These are phyloP conservation scores for Dendrolimus houi DNA, from an alignment of 2,888 invertebrate species.

Conservation along the genomic window DNA sequence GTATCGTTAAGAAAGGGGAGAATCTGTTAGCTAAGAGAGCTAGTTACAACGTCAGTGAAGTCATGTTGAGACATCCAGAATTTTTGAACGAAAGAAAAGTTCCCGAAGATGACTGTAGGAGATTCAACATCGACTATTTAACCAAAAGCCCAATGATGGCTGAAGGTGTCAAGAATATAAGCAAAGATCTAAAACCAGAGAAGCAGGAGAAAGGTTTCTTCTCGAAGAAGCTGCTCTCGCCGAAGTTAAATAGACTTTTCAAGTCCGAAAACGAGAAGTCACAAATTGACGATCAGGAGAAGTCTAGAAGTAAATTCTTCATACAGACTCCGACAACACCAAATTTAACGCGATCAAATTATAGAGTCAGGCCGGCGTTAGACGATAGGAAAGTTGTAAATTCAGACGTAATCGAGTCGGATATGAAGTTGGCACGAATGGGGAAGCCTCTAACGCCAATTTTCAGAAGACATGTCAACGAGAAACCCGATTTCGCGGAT, in stretches of 20 bases:
- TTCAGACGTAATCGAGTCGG: slow-evolving; percentile 46
- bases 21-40: slow-evolving; percentile 36
- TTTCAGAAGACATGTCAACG: slow-evolving; percentile 45
- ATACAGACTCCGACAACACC: slow-evolving; percentile 53
- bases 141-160: slow-evolving; percentile 36
- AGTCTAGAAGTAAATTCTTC: slow-evolving; percentile 62
- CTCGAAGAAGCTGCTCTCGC: slow-evolving; percentile 56
- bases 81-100: slow-evolving; percentile 31
- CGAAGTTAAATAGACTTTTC: slow-evolving; percentile 59
- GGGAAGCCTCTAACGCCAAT: slow-evolving; percentile 70
- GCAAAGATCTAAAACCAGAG: slow-evolving; percentile 28
- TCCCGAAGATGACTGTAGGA: slow-evolving; percentile 36
- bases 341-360: slow-evolving; percentile 29
- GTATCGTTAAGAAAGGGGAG: slow-evolving; percentile 38
- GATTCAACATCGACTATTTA: slow-evolving; percentile 46
- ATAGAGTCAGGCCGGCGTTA: slow-evolving; percentile 43
- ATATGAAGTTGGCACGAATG: slow-evolving; percentile 53
- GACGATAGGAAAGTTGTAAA: slow-evolving; percentile 12
- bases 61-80: slow-evolving; percentile 31
- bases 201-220: slow-evolving; percentile 52
- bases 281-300: slow-evolving; percentile 39
- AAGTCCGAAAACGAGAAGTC: slow-evolving; percentile 47
- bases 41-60: slow-evolving; percentile 46
- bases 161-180: slow-evolving; percentile 37
- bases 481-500: slow-evolving; percentile 47